phyloP scores from a whole-genome alignment of 2,797 vertebrate species.

The Gymnothorax javanicus region DNA sequence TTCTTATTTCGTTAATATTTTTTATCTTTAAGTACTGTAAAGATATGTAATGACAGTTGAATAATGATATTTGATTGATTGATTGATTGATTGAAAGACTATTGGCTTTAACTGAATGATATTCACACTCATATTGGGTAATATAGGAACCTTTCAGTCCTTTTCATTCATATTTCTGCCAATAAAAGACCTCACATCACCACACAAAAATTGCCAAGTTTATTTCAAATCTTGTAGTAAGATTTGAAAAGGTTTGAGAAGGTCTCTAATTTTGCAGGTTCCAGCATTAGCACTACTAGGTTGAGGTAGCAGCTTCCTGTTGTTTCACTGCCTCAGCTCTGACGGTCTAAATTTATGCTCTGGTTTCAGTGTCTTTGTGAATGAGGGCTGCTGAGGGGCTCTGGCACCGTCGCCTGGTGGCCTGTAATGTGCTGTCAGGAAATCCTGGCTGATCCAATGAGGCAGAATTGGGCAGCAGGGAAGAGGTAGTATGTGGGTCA shows the following conservation, averaged over 20 bases:
- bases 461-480: constrained; percentile 75
- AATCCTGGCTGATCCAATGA: constrained; percentile 80
- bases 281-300: background rate
- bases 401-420: background rate
- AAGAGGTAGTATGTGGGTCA: constrained; percentile 79
- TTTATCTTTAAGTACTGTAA: too few relatives aligned
- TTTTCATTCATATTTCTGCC: too few relatives aligned
- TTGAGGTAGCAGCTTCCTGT: background rate
- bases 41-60: too few relatives aligned
- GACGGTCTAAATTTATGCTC: background rate
- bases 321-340: background rate
- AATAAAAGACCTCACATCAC: too few relatives aligned
- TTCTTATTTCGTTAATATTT: too few relatives aligned
- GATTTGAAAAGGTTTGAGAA: background rate
- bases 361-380: background rate
- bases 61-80: too few relatives aligned
- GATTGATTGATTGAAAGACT: background rate
- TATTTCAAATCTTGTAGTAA: background rate
- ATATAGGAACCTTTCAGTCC: background rate
- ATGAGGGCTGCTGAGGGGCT: background rate
- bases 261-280: background rate
- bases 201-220: too few relatives aligned
- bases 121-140: background rate
- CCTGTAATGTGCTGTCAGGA: constrained; percentile 53
- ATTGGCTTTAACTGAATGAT: background rate